Conservation (phyloP, 2,888 invertebrate genomes). For the Clusia tigrina region DNA sequence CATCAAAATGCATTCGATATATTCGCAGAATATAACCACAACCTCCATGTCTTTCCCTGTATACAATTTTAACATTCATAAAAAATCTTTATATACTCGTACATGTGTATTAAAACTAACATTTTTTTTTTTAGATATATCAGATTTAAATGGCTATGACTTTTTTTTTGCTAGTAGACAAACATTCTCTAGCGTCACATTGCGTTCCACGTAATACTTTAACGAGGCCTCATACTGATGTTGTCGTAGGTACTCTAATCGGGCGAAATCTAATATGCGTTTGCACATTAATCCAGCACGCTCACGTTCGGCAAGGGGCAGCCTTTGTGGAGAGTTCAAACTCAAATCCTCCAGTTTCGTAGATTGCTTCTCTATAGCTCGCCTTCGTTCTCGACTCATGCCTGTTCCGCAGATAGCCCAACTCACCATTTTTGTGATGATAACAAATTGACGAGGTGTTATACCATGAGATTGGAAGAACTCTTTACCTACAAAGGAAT, state of each 20-base stretch:
- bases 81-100: no score
- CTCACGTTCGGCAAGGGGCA: conserved; percentile 67
- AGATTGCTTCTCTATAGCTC: conserved; percentile 46
- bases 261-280: conserved; percentile 78
- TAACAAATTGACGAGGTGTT: conserved; percentile 71
- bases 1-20: no score
- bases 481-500: conserved; percentile 73
- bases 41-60: no score
- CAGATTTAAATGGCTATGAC: no score
- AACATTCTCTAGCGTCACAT: conserved; percentile 80
- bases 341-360: conserved; percentile 3
- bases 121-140: no score
- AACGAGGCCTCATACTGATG: conserved; percentile 71
- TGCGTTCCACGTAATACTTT: conserved; percentile 71
- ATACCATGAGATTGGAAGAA: conserved; percentile 71
- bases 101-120: no score
- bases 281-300: conserved; percentile 78
- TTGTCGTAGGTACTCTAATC: conserved; percentile 70
- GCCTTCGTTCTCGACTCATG: conserved; percentile 67
- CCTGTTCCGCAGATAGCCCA: conserved; percentile 89
- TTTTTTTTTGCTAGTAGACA: conserved; percentile 70
- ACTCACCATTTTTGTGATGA: conserved; percentile 82
- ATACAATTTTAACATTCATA: no score
- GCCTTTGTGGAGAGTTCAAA: conserved; percentile 39
- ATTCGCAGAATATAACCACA: no score